These are phyloP conservation scores for Leucozona laternaria DNA, from an alignment of 2,888 invertebrate genomes.

Conservation along the genomic window DNA sequence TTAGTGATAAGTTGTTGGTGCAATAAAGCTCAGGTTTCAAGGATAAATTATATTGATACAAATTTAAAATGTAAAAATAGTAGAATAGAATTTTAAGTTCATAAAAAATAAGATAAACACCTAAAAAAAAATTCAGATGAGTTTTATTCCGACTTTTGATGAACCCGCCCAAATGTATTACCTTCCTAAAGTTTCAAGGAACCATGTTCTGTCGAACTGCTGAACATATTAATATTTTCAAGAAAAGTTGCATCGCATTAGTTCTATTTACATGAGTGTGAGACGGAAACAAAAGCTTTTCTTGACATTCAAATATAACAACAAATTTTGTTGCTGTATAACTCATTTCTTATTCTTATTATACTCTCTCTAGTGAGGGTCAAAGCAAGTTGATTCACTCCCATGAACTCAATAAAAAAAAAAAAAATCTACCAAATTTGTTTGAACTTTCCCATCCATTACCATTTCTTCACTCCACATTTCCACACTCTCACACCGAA, in stretches of 20 bases:
- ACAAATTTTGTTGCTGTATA: neutral
- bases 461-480: neutral
- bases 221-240: neutral
- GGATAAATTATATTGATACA: too few relatives aligned
- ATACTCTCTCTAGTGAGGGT: neutral
- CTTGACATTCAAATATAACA: neutral
- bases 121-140: too few relatives aligned
- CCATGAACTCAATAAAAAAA: constrained; percentile 3
- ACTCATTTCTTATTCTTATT: neutral
- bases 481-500: neutral
- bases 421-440: neutral
- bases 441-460: constrained; percentile 19
- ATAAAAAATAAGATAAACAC: too few relatives aligned
- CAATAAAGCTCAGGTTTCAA: too few relatives aligned
- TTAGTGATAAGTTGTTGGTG: too few relatives aligned
- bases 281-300: neutral
- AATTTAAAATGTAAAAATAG: too few relatives aligned
- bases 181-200: too few relatives aligned
- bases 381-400: constrained; percentile 1
- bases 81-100: too few relatives aligned
- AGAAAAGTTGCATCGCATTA: neutral
- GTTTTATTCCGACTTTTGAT: too few relatives aligned
- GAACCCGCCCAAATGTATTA: too few relatives aligned
- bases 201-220: neutral
- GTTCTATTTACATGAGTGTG: neutral